Conservation (phyloP, 2,797 vertebrate genomes). For the Chrosomus eos region DNA sequence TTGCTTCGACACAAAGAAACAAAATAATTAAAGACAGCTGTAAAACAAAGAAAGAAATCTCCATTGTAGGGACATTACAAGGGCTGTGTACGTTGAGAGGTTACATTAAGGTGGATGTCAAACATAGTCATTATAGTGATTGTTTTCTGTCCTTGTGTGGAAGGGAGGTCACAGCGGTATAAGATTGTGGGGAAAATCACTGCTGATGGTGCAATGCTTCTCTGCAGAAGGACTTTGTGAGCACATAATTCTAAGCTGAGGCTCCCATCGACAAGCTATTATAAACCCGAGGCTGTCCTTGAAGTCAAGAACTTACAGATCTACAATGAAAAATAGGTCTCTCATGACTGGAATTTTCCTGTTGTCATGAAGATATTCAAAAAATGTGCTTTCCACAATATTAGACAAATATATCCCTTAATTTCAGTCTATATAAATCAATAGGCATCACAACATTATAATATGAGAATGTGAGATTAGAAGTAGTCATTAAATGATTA, state of each 20-base stretch:
- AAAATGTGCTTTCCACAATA: neutral
- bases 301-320: slow-evolving; percentile 32
- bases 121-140: slow-evolving; percentile 34
- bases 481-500: too few relatives aligned
- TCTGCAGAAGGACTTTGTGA: slow-evolving; percentile 38
- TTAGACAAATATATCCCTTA: neutral
- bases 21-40: slow-evolving; percentile 28
- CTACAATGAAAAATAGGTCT: slow-evolving; percentile 36
- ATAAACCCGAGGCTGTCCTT: slow-evolving; percentile 25
- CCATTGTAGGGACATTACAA: neutral
- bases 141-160: slow-evolving; percentile 8
- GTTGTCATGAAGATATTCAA: neutral
- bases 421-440: neutral
- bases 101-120: slow-evolving; percentile 26
- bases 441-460: neutral
- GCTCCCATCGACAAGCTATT: slow-evolving; percentile 19
- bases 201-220: slow-evolving; percentile 32
- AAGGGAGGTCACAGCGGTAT: slow-evolving; percentile 17
- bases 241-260: slow-evolving; percentile 40
- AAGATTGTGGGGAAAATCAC: slow-evolving; percentile 50
- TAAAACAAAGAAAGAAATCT: slow-evolving; percentile 28
- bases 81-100: neutral
- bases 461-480: neutral
- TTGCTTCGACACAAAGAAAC: slow-evolving; percentile 1
- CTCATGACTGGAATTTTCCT: slow-evolving; percentile 18